A percentile compares a stretch with the other conserved stretches of the same genome.
Evolutionary conservation across 2,888 invertebrate species (phyloP).

Genomic region (Ernsta delagoae): DNA sequence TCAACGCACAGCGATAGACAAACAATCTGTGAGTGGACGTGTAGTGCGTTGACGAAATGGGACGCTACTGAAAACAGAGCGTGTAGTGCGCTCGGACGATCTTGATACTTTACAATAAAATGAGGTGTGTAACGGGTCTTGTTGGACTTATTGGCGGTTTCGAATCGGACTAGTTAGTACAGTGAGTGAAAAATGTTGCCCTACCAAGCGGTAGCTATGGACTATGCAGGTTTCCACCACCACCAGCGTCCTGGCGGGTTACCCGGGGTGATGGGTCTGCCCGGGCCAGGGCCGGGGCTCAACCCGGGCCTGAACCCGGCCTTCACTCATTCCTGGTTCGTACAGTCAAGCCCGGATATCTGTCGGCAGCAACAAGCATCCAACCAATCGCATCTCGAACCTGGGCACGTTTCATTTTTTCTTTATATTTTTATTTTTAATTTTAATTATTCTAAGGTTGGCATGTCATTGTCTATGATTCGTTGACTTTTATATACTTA

Average conservation of each 20-base stretch:
- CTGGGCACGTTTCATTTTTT: conserved; percentile 93
- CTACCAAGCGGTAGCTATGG: conserved; percentile 95
- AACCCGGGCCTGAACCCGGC: conserved; percentile 87
- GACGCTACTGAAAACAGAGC: conserved; percentile 47
- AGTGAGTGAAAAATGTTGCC: conserved; percentile 89
- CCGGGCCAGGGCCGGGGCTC: conserved; percentile 77
- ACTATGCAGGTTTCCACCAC: conserved; percentile 87
- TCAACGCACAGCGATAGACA: not conserved
- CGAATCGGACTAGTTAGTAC: conserved; percentile 44
- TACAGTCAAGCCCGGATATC: conserved; percentile 94
- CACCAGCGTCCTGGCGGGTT: conserved; percentile 81
- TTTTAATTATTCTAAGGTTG: conserved; percentile 41
- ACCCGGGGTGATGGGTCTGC: conserved; percentile 85
- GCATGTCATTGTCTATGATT: conserved; percentile 7
- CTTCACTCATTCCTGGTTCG: conserved; percentile 98
- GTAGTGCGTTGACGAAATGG: conserved; percentile 48
- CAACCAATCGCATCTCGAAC: conserved; percentile 93
- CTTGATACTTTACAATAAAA: conserved; percentile 51
- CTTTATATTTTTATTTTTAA: conserved; percentile 77
- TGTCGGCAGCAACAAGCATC: conserved; percentile 93
- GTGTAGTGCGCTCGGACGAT: conserved; percentile 37
- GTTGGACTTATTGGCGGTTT: conserved; percentile 52
- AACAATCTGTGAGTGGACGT: conserved; percentile 36
- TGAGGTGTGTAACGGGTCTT: conserved; percentile 56
- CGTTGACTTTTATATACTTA: not conserved